Evolutionary conservation across 1,140 invertebrate species (phyloP).

Genomic region (Sminthurides bifidus): DNA sequence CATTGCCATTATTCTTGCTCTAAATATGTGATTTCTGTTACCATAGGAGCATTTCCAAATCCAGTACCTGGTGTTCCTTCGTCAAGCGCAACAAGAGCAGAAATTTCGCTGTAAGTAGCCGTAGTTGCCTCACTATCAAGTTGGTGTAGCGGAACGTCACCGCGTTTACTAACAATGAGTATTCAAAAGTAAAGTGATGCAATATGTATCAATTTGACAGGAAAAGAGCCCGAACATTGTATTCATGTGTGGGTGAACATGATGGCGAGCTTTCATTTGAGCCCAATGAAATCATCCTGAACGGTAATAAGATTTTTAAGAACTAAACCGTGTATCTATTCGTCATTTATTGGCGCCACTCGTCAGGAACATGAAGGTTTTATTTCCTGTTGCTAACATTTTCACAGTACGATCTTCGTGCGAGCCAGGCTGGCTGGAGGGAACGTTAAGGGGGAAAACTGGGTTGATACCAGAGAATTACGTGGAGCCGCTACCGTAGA

Average conservation of each 20-base stretch:
- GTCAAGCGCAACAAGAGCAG: not conserved
- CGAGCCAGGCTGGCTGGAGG: slow-evolving; percentile 94
- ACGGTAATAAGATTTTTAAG: slow-evolving; percentile 51
- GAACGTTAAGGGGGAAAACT: slow-evolving; percentile 80
- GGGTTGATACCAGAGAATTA: slow-evolving; percentile 96
- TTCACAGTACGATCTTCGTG: slow-evolving; percentile 66
- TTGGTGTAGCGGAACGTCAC: no score
- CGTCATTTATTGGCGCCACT: not conserved
- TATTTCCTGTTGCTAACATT: slow-evolving; percentile 38
- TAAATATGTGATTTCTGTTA: not conserved
- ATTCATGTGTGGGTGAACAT: slow-evolving; percentile 89
- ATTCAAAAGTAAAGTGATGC: not conserved
- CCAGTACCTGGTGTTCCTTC: slow-evolving; percentile 1
- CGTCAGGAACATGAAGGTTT: slow-evolving; percentile 15
- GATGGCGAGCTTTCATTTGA: slow-evolving; percentile 94
- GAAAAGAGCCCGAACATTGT: slow-evolving; percentile 72
- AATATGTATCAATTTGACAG: slow-evolving; percentile 16
- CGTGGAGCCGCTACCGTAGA: slow-evolving; percentile 77
- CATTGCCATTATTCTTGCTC: not conserved
- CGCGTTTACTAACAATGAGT: not conserved
- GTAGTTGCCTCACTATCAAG: no score
- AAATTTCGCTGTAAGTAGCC: not conserved
- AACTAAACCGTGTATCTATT: not conserved
- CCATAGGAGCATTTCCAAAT: slow-evolving; percentile 8
- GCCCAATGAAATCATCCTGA: slow-evolving; percentile 93